These are phyloP conservation scores for Lepidurus arcticus DNA, from an alignment of 1,140 invertebrate genomes.

Conservation along the genomic window DNA sequence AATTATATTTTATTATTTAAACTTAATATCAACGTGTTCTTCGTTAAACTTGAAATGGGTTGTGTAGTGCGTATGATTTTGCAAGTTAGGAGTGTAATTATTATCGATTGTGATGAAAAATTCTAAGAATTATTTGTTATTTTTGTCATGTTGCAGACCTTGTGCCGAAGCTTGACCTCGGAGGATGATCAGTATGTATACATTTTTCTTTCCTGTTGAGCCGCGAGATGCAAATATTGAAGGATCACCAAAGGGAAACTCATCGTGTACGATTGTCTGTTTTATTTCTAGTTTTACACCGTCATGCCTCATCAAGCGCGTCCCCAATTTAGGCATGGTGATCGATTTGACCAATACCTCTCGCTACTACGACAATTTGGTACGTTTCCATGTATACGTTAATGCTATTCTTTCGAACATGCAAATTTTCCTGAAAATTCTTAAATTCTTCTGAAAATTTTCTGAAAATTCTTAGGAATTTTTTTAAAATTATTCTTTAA, in stretches of 20 bases:
- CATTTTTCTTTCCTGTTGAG: not conserved
- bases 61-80: too few relatives aligned
- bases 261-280: not conserved
- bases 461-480: not conserved
- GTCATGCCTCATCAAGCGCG: slow-evolving; percentile 46
- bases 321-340: slow-evolving; percentile 55
- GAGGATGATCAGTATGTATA: not conserved
- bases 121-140: not conserved
- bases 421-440: too few relatives aligned
- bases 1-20: too few relatives aligned
- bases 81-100: too few relatives aligned
- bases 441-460: slow-evolving; percentile 25
- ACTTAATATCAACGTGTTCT: too few relatives aligned
- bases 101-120: too few relatives aligned
- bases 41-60: too few relatives aligned
- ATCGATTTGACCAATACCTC: slow-evolving; percentile 63
- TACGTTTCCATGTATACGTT: slow-evolving; percentile 32
- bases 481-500: not conserved
- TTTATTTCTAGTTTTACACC: slow-evolving; percentile 47
- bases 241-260: not conserved
- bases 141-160: not conserved
- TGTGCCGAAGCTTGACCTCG: not conserved
- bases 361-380: slow-evolving; percentile 57
- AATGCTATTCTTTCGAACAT: slow-evolving; percentile 33
- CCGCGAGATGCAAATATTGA: not conserved